Evolutionary conservation across 2,797 vertebrate species (phyloP).

Genomic region (Pangasius mekongensis): DNA sequence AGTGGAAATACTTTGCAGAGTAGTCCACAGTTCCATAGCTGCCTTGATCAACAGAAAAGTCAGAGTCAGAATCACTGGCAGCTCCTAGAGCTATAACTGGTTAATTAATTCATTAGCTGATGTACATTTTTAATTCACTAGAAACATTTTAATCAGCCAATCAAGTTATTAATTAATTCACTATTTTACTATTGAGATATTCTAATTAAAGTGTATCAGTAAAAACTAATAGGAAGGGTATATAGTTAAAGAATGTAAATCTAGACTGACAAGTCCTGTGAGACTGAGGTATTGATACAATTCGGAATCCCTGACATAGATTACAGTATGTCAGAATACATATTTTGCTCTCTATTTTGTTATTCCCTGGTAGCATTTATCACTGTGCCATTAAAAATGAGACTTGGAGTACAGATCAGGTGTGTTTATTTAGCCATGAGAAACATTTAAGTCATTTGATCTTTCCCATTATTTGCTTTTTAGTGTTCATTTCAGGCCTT

Average conservation of each 20-base stretch:
- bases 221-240: neutral
- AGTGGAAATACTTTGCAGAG: neutral
- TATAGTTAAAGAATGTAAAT: neutral
- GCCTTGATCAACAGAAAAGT: neutral
- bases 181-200: neutral
- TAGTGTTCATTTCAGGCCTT: constrained; percentile 54
- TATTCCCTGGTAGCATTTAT: neutral
- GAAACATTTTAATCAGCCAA: neutral
- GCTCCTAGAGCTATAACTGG: neutral
- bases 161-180: neutral
- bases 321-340: neutral
- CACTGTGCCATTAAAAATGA: neutral
- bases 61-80: neutral
- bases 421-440: neutral
- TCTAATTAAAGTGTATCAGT: neutral
- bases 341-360: neutral
- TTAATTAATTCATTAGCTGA: neutral
- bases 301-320: neutral
- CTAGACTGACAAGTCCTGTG: neutral
- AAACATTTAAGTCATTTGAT: neutral
- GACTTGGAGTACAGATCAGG: neutral
- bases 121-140: neutral
- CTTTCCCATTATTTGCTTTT: constrained; percentile 51
- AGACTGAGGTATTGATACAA: neutral
- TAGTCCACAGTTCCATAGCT: neutral